phyloP scores from a whole-genome alignment of 2,888 invertebrate genomes.

The Griposia aprilina region DNA sequence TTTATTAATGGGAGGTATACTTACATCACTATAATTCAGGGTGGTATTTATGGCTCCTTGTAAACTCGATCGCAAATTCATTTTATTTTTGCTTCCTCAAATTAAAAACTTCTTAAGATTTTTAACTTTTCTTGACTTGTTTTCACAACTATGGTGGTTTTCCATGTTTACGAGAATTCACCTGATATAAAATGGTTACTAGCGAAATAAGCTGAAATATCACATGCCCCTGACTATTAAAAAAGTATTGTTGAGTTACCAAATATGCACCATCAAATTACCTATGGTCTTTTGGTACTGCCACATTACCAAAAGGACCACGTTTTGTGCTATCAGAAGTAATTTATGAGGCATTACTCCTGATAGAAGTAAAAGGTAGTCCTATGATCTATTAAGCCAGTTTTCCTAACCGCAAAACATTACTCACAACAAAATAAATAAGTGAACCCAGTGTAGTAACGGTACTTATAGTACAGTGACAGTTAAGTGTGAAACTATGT shows the following conservation, averaged over 20 bases:
- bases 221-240: background rate
- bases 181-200: background rate
- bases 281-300: background rate
- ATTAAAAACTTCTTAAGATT: too few species aligned
- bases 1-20: constrained; percentile 4
- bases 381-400: background rate
- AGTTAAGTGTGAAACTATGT: constrained; percentile 63
- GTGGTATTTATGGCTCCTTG: constrained; percentile 1
- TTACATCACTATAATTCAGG: constrained; percentile 6
- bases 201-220: background rate
- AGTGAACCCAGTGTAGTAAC: constrained; percentile 7
- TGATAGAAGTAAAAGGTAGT: background rate
- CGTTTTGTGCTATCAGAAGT: too few species aligned
- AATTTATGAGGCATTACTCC: background rate
- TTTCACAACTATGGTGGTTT: background rate
- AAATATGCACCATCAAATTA: background rate
- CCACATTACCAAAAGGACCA: background rate
- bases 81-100: background rate
- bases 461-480: constrained; percentile 31
- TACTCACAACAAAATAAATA: background rate
- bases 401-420: background rate
- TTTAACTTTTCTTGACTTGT: background rate
- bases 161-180: background rate
- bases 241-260: background rate
- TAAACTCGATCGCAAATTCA: constrained; percentile 34